phyloP scores from a whole-genome alignment of 1,140 invertebrate species.

The Magallana ariakensis region DNA sequence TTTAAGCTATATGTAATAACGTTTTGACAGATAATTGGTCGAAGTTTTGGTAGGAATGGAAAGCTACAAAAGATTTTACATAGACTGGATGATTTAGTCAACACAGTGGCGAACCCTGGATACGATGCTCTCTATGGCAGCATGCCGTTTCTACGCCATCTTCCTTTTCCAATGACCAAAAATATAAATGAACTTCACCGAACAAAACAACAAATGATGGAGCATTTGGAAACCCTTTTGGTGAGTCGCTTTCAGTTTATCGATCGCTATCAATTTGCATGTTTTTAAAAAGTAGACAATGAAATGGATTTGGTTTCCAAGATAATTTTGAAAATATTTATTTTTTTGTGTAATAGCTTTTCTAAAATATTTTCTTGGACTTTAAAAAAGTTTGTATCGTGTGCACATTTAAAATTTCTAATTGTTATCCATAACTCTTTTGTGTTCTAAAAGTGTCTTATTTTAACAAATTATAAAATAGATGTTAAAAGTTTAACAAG shows the following conservation, averaged over 20 bases:
- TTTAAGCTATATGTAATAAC: not conserved
- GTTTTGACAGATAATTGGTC: not conserved
- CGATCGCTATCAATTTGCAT: no score
- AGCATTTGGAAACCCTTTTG: not conserved
- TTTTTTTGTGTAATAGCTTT: no score
- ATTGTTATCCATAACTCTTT: no score
- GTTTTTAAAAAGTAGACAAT: no score
- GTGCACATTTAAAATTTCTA: no score
- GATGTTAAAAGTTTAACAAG: no score
- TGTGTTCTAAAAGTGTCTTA: no score
- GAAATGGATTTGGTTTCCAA: no score
- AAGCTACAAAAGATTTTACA: conserved; percentile 18
- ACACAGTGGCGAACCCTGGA: not conserved
- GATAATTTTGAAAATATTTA: no score
- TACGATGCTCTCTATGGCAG: not conserved
- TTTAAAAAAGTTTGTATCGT: no score
- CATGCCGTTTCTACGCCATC: not conserved
- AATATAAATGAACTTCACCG: not conserved
- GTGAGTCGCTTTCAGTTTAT: not conserved
- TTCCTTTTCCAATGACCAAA: not conserved
- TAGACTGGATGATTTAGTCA: not conserved
- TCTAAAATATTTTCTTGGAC: no score
- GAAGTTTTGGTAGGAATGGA: conserved; percentile 12
- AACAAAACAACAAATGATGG: not conserved
- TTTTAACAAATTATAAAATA: no score